Conservation (phyloP, 2,888 invertebrate genomes). For the Agrochola macilenta region DNA sequence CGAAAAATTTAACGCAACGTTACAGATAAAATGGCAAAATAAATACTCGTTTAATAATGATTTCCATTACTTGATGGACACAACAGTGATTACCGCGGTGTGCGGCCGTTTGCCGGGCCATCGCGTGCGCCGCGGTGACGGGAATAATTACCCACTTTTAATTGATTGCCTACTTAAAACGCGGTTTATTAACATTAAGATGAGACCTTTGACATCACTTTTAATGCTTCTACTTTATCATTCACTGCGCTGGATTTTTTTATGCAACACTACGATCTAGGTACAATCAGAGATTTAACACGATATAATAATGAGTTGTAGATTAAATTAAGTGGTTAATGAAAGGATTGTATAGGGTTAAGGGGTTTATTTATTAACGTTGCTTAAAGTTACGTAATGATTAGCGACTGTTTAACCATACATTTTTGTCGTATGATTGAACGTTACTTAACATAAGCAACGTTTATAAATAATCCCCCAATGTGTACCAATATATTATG, state of each 20-base stretch:
- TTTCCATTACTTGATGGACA: slow-evolving; percentile 35
- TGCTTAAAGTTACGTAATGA: too few relatives aligned
- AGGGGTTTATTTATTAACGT: too few relatives aligned
- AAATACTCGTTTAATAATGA: slow-evolving; percentile 25
- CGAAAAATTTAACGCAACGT: background rate
- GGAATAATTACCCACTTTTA: slow-evolving; percentile 41
- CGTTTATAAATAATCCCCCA: too few relatives aligned
- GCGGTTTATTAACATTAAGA: slow-evolving; percentile 21
- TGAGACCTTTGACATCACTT: slow-evolving; percentile 21
- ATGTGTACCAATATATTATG: too few relatives aligned
- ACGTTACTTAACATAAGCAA: too few relatives aligned
- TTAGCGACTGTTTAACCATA: too few relatives aligned
- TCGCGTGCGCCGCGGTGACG: slow-evolving; percentile 34
- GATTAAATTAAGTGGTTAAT: background rate
- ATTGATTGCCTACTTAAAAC: slow-evolving; percentile 37
- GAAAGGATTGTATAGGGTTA: background rate
- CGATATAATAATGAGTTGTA: background rate
- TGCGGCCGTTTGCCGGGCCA: background rate
- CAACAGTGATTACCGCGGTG: slow-evolving; percentile 21
- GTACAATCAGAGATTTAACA: background rate
- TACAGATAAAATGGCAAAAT: slow-evolving; percentile 9
- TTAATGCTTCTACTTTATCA: slow-evolving; percentile 1
- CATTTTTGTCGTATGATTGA: too few relatives aligned
- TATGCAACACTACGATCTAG: background rate
- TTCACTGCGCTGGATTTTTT: background rate